phyloP scores from a whole-genome alignment of 1,140 invertebrate species.

The Sarcophaga bullata region DNA sequence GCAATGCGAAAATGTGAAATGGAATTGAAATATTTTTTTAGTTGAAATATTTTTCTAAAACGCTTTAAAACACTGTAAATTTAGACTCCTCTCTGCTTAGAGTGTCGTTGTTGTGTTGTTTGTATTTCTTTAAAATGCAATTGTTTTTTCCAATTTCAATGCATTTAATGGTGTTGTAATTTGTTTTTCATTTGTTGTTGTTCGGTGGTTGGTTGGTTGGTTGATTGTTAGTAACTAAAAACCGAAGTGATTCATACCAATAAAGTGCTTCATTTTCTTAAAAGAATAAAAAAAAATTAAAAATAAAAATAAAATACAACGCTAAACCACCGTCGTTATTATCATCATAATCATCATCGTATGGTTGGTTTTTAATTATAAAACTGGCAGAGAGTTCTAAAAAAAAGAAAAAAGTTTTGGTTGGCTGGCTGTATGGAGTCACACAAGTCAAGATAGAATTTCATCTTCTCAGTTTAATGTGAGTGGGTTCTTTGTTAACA shows the following conservation, averaged over 20 bases:
- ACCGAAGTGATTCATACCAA: neutral
- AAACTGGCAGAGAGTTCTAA: neutral
- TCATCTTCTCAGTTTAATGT: neutral
- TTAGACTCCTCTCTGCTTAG: neutral
- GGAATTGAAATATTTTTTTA: neutral
- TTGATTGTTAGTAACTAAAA: neutral
- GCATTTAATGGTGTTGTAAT: neutral
- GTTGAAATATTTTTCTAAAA: neutral
- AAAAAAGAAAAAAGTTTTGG: no score
- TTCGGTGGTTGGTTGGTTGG: neutral
- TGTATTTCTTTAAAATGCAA: neutral
- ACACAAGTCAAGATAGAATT: neutral
- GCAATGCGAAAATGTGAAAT: no score
- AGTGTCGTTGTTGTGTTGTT: no score
- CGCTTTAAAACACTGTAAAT: conserved; percentile 5
- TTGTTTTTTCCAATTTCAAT: neutral
- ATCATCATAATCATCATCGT: no score
- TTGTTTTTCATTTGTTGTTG: neutral
- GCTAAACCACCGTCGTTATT: no score
- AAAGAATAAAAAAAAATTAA: neutral
- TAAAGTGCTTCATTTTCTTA: neutral
- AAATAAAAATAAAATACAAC: neutral
- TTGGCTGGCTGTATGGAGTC: no score
- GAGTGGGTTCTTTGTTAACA: neutral
- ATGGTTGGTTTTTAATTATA: conserved; percentile 6